Evolutionary conservation across 2,888 invertebrate species (phyloP).

Genomic region (Rotaria macrura): DNA sequence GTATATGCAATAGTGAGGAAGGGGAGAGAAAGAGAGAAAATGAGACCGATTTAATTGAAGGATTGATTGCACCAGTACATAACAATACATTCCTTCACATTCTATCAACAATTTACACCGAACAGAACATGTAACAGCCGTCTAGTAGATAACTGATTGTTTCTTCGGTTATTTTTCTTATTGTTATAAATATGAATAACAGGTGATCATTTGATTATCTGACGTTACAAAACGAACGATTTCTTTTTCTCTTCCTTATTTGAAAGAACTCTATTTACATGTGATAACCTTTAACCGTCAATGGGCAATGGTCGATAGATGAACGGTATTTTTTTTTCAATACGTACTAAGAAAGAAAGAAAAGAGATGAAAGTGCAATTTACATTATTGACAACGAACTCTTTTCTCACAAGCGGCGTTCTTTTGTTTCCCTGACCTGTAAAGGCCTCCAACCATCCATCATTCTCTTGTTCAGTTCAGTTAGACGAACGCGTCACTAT

Average conservation of each 20-base stretch:
- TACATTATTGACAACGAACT: not conserved
- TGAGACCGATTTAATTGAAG: conserved; percentile 6
- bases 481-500: not conserved
- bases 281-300: conserved; percentile 8
- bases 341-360: not conserved
- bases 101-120: not conserved
- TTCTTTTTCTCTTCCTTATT: not conserved
- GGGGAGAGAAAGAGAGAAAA: not conserved
- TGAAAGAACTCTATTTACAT: not conserved
- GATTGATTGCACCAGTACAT: not conserved
- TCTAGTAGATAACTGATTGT: no score
- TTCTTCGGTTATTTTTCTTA: no score
- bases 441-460: not conserved
- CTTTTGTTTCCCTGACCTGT: conserved; percentile 3
- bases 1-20: not conserved
- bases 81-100: not conserved
- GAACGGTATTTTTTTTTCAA: not conserved
- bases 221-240: not conserved
- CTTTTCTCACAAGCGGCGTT: not conserved
- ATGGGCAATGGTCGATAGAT: not conserved
- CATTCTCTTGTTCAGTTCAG: not conserved
- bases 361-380: not conserved
- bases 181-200: not conserved
- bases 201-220: not conserved
- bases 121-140: no score